Evolutionary conservation across 2,888 invertebrate genomes (phyloP), one percentile per base, ranked within the genome.

Genomic region (Cybosia mesomella): DNA sequence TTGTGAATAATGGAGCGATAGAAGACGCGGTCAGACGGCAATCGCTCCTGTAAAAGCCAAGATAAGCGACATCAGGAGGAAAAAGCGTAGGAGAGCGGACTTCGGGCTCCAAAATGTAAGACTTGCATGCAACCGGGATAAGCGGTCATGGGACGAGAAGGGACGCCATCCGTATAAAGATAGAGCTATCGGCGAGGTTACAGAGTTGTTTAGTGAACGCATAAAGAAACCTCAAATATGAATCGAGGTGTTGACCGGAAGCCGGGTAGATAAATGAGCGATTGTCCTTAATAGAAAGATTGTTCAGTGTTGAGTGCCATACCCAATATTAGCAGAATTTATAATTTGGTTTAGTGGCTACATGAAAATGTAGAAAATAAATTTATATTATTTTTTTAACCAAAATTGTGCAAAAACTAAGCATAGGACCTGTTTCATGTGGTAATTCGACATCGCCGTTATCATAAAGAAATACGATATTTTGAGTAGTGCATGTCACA

Each of bases 401-500:
- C n/a, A 49, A 49, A 49, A 49, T 49, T 8, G 49, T n/a, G 49
- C n/a, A 49, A 49, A 28, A 49, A 43, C 18, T 5, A 43, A 43
- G 43, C 49, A 49, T 49, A n/a, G n/a, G 18, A 49, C n/a, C 8
- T 49, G n/a, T n/a, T 55, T 8, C 15, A 55, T 55, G 54, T 55
- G 11, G 54, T 13, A 55, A 22, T 22, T 24, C 24, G 54, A 49
- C 18, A n/a, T 49, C 49, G 49, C 18, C 9, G 43, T 43, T 43
- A 43, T 43, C 43, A 43, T 49, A 55, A 55, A 55, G 54, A 55
- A 59, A 34, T 36, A 54, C 43, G 18, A 43, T 58, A 49, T 59
- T 49, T 43, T 49, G 49, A 49, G n/a, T 22, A 64, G 64, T 69
- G 67, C 59, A 55, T 70, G 63, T 77, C 74, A 77, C 75, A 75